A percentile compares a stretch with the other conserved stretches of the same genome.
These are phyloP conservation scores for Ericerus pela DNA, from an alignment of 1,140 invertebrate species.

Conservation along the genomic window DNA sequence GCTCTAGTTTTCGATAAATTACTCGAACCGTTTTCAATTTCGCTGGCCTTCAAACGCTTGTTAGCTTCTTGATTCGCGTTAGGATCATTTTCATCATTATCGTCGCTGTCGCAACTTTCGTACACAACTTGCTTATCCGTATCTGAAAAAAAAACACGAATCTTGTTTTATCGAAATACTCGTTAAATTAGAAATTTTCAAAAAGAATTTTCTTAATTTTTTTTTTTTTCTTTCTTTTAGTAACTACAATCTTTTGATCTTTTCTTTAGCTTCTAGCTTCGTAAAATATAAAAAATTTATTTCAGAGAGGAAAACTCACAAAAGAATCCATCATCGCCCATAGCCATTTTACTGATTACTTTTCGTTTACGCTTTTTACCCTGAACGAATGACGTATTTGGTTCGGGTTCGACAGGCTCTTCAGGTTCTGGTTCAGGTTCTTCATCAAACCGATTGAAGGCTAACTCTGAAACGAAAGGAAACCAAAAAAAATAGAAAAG, in stretches of 20 bases:
- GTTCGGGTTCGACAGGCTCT: not conserved
- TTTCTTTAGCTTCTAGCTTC: too few species aligned
- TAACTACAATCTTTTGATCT: too few species aligned
- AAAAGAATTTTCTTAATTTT: too few species aligned
- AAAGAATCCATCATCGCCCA: not conserved
- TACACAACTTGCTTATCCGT: slow-evolving; percentile 1
- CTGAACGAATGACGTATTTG: not conserved
- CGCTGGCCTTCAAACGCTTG: not conserved
- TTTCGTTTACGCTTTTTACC: slow-evolving; percentile 4
- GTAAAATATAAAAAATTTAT: too few species aligned
- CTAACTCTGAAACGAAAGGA: too few species aligned
- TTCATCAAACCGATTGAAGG: too few species aligned
- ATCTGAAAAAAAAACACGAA: not conserved
- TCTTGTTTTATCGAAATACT: not conserved
- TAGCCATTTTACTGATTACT: not conserved
- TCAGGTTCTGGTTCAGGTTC: not conserved
- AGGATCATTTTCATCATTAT: not conserved
- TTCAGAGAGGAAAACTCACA: not conserved
- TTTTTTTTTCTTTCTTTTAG: too few species aligned
- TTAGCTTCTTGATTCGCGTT: not conserved
- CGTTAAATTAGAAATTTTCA: not conserved
- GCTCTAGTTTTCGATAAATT: not conserved
- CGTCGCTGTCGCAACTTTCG: slow-evolving; percentile 1
- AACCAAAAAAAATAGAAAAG: too few species aligned
- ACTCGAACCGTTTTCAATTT: not conserved